Evolutionary conservation across 1,140 invertebrate species (phyloP).

Genomic region (Drosophila lini): DNA sequence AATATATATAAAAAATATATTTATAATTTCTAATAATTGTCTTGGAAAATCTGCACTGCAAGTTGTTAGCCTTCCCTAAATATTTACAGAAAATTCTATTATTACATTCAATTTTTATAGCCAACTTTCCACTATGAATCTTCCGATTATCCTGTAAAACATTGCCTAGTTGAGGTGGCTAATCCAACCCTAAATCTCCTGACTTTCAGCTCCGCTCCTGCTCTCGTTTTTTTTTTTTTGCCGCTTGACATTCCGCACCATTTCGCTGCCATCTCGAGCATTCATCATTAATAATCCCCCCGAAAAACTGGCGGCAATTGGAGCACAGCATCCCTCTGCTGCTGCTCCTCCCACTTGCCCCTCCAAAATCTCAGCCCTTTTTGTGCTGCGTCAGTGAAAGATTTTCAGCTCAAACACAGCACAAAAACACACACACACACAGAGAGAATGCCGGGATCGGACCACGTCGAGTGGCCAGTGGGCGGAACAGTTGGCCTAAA

Average conservation of each 20-base stretch:
- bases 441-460: background rate
- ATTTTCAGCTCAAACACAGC: conserved; percentile 57
- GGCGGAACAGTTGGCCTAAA: conserved; percentile 69
- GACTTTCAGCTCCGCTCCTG: conserved; percentile 27
- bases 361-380: conserved; percentile 34
- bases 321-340: conserved; percentile 15
- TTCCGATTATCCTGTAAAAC: conserved; percentile 17
- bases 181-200: conserved; percentile 23
- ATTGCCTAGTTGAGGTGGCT: conserved; percentile 5
- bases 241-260: conserved; percentile 70
- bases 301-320: conserved; percentile 51
- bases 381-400: conserved; percentile 80
- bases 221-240: background rate
- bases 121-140: conserved; percentile 15
- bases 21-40: too few species aligned
- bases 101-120: background rate
- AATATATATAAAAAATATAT: too few species aligned
- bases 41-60: background rate
- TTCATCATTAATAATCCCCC: conserved; percentile 80
- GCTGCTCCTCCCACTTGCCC: background rate
- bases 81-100: background rate
- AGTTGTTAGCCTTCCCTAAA: background rate
- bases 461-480: conserved; percentile 64
- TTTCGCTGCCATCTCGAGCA: conserved; percentile 80
- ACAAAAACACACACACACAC: background rate